Percentiles rank a stretch among this genome's conserved stretches.
Evolutionary conservation across 2,113 vertebrate species (phyloP).

Genomic region (Baryphthengus martii): DNA sequence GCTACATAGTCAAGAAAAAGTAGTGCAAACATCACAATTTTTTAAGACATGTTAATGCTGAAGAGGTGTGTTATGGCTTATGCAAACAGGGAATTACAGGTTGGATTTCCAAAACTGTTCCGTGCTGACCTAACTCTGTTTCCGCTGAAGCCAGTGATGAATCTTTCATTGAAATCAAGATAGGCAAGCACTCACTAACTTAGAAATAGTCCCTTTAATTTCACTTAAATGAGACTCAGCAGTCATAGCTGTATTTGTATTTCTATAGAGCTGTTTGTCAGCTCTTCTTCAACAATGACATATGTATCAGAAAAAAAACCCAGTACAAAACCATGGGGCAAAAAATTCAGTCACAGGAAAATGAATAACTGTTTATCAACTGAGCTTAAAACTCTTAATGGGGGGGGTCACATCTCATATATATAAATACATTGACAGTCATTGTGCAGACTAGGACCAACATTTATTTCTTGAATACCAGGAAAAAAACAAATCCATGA

Average conservation of each 20-base stretch:
- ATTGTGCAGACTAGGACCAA: background rate
- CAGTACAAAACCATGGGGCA: background rate
- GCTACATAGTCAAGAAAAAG: background rate
- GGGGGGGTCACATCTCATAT: background rate
- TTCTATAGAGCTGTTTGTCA: background rate
- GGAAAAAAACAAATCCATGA: background rate
- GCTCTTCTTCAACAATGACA: background rate
- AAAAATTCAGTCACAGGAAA: background rate
- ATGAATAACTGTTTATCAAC: background rate
- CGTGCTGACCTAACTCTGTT: background rate
- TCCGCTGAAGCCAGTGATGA: background rate
- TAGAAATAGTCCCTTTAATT: background rate
- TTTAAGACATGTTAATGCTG: background rate
- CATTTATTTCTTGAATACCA: background rate
- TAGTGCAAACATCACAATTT: accelerated
- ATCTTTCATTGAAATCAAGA: background rate
- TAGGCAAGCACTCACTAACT: background rate
- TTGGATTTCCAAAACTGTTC: background rate
- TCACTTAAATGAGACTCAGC: background rate
- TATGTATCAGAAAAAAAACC: too few species aligned
- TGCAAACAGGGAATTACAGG: background rate
- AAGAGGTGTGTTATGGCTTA: background rate
- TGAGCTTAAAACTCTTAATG: background rate
- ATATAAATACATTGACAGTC: background rate
- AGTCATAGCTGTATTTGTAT: background rate